A percentile compares a stretch with the other conserved stretches of the same genome.
phyloP scores from a whole-genome alignment of 2,797 vertebrate species.

The Sparus aurata region DNA sequence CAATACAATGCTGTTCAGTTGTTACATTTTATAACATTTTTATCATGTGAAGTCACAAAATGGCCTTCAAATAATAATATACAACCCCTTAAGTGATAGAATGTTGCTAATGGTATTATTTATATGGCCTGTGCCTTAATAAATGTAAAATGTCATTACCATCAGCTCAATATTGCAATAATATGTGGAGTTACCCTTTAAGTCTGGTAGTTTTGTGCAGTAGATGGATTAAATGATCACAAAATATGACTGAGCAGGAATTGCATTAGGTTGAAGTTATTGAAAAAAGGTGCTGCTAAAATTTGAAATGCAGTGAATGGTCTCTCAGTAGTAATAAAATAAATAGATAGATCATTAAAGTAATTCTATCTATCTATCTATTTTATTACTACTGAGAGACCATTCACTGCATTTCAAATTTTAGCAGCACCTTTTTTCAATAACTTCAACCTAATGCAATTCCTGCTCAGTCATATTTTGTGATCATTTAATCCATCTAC shows the following conservation, averaged over 20 bases:
- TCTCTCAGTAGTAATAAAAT: too few species aligned
- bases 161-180: conserved; percentile 1
- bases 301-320: too few species aligned
- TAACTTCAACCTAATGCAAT: neutral
- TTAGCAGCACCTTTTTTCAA: neutral
- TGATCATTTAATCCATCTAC: neutral
- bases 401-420: conserved; percentile 1
- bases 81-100: conserved; percentile 1
- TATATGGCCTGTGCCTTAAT: neutral
- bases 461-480: neutral
- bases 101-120: conserved; percentile 9
- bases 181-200: too few species aligned
- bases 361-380: too few species aligned
- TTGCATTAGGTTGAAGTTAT: too few species aligned
- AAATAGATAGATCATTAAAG: too few species aligned
- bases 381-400: conserved; percentile 16
- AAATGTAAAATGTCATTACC: neutral
- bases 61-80: neutral
- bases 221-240: too few species aligned
- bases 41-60: conserved; percentile 3
- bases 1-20: neutral
- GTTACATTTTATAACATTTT: neutral
- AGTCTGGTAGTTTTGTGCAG: too few species aligned
- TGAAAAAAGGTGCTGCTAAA: too few species aligned
- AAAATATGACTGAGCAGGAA: too few species aligned